Evolutionary conservation across 2,113 vertebrate species (phyloP).

Genomic region (Limanda limanda): DNA sequence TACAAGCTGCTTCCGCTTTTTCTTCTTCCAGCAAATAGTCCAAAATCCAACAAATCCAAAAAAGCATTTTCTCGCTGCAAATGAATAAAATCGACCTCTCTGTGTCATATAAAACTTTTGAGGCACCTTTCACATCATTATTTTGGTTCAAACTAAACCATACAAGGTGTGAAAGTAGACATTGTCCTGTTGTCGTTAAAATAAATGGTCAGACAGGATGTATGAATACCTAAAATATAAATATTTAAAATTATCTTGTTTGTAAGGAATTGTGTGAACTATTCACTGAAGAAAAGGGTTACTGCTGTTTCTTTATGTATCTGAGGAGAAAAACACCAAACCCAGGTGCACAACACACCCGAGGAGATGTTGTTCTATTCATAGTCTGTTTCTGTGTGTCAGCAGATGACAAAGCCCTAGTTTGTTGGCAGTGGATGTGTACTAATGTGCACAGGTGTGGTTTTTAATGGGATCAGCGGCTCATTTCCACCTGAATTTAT

Average conservation of each 20-base stretch:
- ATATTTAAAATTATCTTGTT: background rate
- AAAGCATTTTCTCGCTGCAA: too few relatives aligned
- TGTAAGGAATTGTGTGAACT: background rate
- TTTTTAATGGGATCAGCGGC: background rate
- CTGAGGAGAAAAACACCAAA: background rate
- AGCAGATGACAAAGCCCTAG: constrained; percentile 4
- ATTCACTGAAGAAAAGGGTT: background rate
- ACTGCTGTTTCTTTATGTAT: background rate
- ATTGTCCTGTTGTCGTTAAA: too few relatives aligned
- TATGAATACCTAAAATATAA: too few relatives aligned
- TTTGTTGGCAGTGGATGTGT: constrained; percentile 6
- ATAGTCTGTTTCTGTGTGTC: background rate
- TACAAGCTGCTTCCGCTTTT: too few relatives aligned
- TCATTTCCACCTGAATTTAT: background rate
- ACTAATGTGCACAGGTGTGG: background rate
- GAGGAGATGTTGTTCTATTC: constrained; percentile 23
- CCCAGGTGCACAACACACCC: constrained; percentile 11
- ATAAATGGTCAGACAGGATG: too few relatives aligned
- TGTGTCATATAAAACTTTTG: too few relatives aligned
- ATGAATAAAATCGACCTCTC: too few relatives aligned
- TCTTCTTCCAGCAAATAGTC: too few relatives aligned
- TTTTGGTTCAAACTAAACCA: too few relatives aligned
- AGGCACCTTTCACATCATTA: too few relatives aligned
- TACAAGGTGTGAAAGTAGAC: too few relatives aligned
- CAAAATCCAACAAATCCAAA: too few relatives aligned